Base-by-base conservation (phyloP, 2,888 invertebrate genomes). In the Polydrusus pterygomalis region DNA sequence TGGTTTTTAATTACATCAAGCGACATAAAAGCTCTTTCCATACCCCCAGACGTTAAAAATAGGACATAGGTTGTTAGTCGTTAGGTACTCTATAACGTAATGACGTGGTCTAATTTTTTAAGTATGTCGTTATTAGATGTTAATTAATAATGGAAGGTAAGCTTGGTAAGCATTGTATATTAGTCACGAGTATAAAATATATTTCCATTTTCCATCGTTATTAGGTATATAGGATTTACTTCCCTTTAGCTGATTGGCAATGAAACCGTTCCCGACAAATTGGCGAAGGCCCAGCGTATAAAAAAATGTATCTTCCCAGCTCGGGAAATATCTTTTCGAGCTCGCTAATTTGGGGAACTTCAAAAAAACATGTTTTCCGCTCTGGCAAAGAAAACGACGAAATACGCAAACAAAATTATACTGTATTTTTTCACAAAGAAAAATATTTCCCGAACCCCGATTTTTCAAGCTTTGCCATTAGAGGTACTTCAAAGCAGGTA, bases 331-430 rank as follows among this genome's bases (percentile, higher is more conserved):
- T 15, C 34, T 38, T 60, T 58, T 38, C 17, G 17, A 60, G 58
- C 58, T 60, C 38, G 38, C 34, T 15, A 56, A 56, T 56, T 56
- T 34, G 34, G 34, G 18, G 38, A 60, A 60, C 15, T 38, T 60
- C 18, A 38, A 38, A 60, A 60, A 60, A 38, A 60, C 18, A 60
- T 60, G 38, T 60, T 60, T 56, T 60, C 18, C 40, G 18, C 58
- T 38, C 58, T 11, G 15, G 17, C 34, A 18, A 38, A 38, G 38
- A 38, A 38, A 60, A 58, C n/a, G 56, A 11, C 11, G 38, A 34
- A 60, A 60, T 38, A 40, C 38, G 34, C 38, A 60, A 60, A 60
- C 58, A 60, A 60, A 60, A 60, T 60, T 60, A 60, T 38, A 17
- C 58, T 38, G 58, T 17, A 30, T 60, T 60, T 60, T 60, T 60